Evolutionary conservation across 92 coral and sea anemone species (phyloP).

Genomic region (Umimayanthus chanpuru): DNA sequence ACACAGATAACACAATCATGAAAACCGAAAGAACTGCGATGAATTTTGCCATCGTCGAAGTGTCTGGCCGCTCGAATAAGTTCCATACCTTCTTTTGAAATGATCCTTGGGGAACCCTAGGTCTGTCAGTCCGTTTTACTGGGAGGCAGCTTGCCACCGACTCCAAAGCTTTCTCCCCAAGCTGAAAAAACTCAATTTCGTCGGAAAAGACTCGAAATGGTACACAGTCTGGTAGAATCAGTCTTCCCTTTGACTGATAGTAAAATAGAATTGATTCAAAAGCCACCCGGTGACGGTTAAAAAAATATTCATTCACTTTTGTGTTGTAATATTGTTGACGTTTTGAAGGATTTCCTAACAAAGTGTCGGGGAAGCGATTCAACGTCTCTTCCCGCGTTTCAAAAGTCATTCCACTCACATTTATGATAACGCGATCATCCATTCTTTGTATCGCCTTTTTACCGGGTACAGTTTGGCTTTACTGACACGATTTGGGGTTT

Average conservation of each 20-base stretch:
- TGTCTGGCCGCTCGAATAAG: constrained; percentile 90
- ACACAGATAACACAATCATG: constrained; percentile 77
- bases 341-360: constrained; percentile 82
- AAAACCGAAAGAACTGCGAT: constrained; percentile 76
- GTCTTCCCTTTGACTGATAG: constrained; percentile 94
- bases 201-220: constrained; percentile 86
- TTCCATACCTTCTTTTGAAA: constrained; percentile 75
- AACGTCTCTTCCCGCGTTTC: constrained; percentile 84
- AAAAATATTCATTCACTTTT: constrained; percentile 71
- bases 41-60: constrained; percentile 73
- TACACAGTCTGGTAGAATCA: constrained; percentile 84
- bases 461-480: not conserved
- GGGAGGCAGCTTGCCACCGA: constrained; percentile 78
- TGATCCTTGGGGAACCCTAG: constrained; percentile 48
- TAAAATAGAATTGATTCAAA: constrained; percentile 91
- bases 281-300: constrained; percentile 89
- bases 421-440: constrained; percentile 87
- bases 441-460: constrained; percentile 20
- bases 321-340: constrained; percentile 76
- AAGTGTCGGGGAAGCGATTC: constrained; percentile 86
- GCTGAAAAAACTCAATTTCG: constrained; percentile 92
- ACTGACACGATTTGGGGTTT: not conserved
- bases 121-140: constrained; percentile 26
- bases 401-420: constrained; percentile 92
- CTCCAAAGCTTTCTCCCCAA: constrained; percentile 93